Evolutionary conservation across 2,113 vertebrate genomes (phyloP), one percentile per base, ranked within the genome.

Genomic region (Hippotragus niger): DNA sequence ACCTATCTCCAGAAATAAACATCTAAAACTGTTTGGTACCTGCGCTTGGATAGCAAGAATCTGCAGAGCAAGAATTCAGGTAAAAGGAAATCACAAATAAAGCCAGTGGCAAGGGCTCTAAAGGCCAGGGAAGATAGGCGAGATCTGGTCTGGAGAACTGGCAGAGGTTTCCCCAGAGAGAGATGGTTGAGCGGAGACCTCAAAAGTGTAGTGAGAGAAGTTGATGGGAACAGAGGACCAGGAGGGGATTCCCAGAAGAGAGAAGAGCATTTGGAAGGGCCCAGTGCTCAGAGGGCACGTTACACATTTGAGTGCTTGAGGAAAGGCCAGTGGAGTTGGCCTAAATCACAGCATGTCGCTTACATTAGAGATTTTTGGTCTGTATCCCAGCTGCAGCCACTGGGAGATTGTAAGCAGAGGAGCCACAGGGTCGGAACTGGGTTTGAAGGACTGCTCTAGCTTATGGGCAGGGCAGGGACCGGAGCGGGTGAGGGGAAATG

Each of bases 181-280:
- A 43, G 50, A 40, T 13, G 19, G 52, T 6, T 53, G 80, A 60
- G 58, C 10, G 6, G 78, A 45, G 55, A n/a, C 47, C 40, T 17
- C 57, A 25, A 52, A 74, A 16, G 9, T 23, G 11, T 33, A 52
- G 50, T 60, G 21, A 88, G 83, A 43, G 47, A 82, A 57, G 25
- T 1, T 1, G 2, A 33, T 11, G 10, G 33, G 10, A 36, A 17
- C 21, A 27, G 71, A 23, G 80, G 25, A 6, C 0, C 1, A 11
- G 10, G 13, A 14, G 23, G 36, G 25, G 55, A 92, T 21, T 76
- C 57, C 55, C 36, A 57, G 12, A 21, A 60, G 1, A 13, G 11
- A 55, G 31, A 67, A 45, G 10, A 43, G 33, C 89, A 43, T 1
- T 53, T n/a, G 47, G 52, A 74, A 95, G 90, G 29, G 78, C 40